Evolutionary conservation across 2,797 vertebrate species (phyloP), one percentile per base, ranked within the genome.

Genomic region (Notolabrus celidotus): DNA sequence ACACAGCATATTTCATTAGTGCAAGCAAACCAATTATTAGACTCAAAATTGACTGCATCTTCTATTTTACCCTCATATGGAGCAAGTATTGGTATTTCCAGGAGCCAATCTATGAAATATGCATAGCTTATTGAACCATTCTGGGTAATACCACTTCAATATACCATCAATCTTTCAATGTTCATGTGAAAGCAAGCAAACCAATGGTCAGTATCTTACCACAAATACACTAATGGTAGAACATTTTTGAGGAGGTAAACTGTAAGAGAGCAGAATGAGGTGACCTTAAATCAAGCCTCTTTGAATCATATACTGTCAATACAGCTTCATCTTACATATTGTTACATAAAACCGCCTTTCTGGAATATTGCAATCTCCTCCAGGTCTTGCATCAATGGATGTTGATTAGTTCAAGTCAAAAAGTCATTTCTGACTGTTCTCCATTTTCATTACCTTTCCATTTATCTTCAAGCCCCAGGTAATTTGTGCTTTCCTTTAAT

Each of bases 311-410:
- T 27, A 36, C 50, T 15, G 79, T 82, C 65, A 67, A 67, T 76
- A 67, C 45, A 68, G 38, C 34, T 67, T 55, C 22, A 47, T 72
- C n/a, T 41, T 22, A n/a, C 3, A 0, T 15, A 14, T 5, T 42
- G 62, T 85, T 83, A 79, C 58, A 73, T 75, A 84, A 85, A 64
- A 57, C 7, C 2, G 1, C 27, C 2, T 57, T 69, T 57, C 59
- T 47, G 42, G 20, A 49, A 31, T 42, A 57, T 9, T 42, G 41
- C 27, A 43, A 34, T 53, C 61, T 36, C 43, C 20, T 34, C 8
- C 34, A 54, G 15, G 14, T 25, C 27, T 58, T 2, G 2, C 59
- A 49, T 66, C 33, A 57, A 68, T 71, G 47, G 38, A n/a, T 29
- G 27, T 41, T 82, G 49, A 84, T 82, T 53, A 62, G 43, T 66